phyloP scores from a whole-genome alignment of 2,797 vertebrate species.

The Limosa lapponica region DNA sequence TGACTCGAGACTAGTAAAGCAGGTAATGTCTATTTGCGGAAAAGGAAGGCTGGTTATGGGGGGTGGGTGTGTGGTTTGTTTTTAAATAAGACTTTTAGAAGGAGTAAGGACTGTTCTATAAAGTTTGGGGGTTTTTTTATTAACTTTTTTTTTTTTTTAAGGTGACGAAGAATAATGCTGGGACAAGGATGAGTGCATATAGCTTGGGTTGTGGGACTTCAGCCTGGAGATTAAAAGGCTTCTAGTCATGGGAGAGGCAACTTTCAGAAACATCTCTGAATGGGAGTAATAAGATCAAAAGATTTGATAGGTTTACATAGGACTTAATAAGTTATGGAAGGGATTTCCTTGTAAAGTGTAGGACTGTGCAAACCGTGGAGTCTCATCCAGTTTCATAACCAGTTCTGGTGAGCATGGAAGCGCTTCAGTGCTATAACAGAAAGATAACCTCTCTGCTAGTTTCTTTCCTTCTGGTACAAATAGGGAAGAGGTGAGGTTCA shows the following conservation, averaged over 20 bases:
- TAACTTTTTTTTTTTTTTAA: not conserved
- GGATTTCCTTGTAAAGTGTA: not conserved
- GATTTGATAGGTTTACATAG: not conserved
- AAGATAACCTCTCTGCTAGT: not conserved
- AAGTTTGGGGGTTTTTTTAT: not conserved
- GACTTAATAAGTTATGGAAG: not conserved
- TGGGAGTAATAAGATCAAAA: not conserved
- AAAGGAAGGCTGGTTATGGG: not conserved
- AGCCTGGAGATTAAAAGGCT: not conserved
- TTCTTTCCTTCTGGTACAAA: not conserved
- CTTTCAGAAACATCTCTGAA: not conserved
- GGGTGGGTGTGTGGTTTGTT: not conserved
- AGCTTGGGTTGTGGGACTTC: not conserved
- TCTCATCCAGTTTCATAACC: not conserved
- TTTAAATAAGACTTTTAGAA: not conserved
- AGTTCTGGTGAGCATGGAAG: not conserved
- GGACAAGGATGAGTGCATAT: not conserved
- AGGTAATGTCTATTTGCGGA: not conserved
- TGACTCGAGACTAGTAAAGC: not conserved
- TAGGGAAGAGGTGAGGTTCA: not conserved
- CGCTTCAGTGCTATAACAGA: not conserved
- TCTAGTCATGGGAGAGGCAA: not conserved
- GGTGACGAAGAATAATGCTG: not conserved
- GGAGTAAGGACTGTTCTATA: not conserved
- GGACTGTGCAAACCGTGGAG: rapidly evolving